Evolutionary conservation across 2,888 invertebrate species (phyloP), one percentile per base, ranked within the genome.

Genomic region (Parascotia fuliginaria): DNA sequence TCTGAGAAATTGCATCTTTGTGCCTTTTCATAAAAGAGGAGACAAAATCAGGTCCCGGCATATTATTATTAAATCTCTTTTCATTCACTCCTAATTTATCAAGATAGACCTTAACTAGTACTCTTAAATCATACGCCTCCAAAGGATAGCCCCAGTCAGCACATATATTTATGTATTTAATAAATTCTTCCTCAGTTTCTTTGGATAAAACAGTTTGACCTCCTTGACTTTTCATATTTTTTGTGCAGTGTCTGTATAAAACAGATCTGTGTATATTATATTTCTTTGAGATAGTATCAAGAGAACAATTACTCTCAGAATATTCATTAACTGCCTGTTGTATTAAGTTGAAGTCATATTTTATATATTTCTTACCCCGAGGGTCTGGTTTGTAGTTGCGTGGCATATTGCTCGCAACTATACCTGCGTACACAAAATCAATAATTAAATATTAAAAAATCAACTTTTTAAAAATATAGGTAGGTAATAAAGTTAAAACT

Each of bases 331-430:
- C 34, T 16, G 34, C 34, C 34, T 34, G 34, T 16, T 34, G 16
- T 40, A 46, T 53, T 37, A 53, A 45, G 40, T 56, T 41, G 36
- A 49, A 0, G 40, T 49, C 45, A 57, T 57, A 57, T 50, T 54
- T 54, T 39, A 42, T 0, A 54, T 57, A 57, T 7, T 45, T 53
- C 49, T 53, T 57, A 49, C 48, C 45, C 42, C 44, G 39, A 42
- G 53, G 56, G 36, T 57, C 53, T 49, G 49, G 40, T 49, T 53
- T 54, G 34, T 57, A 53, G 38, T 3, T 56, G 34, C 45, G 53
- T 45, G 45, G 48, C 48, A 56, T 53, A 45, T 53, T 49, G 53
- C 40, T 31, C 38, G n/a, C n/a, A n/a, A n/a, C 42, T 36, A 44
- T 56, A 49, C 45, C 48, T 48, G 44, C 41, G 48, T 48, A 38